Base-by-base conservation (phyloP, 2,113 vertebrate species). In the Orthochromis malagaraziensis region DNA sequence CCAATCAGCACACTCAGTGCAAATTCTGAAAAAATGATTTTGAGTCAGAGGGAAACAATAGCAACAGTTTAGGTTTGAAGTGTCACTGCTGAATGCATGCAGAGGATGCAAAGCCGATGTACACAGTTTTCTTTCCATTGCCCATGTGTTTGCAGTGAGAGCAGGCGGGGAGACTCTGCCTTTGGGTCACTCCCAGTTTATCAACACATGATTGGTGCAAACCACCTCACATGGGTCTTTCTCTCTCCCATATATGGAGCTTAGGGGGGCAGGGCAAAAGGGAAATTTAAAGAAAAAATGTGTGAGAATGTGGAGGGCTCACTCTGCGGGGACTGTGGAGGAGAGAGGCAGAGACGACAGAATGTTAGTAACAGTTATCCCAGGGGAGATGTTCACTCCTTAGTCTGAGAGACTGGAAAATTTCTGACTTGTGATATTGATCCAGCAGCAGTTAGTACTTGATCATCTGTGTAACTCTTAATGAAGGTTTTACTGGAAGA, bases 191-290 rank as follows among this genome's bases (percentile, higher is more conserved):
- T 94, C 92, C 91, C 90, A 84, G 73, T 40, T 11, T 29, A 16
- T 40, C 47, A 58, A 63, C 63, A 7, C n/a, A 9, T 45, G 38
- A 97, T 96, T 98, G 95, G 97, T 96, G 94, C 90, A 92, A 94
- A 88, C 40, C 81, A 54, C 91, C 95, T 97, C 97, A 97, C 97
- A 96, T 98, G 97, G 95, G 90, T 91, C 92, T 94, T 94, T 94
- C 96, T 94, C 94, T 94, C 87, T 54, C n/a, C 96, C 94, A 84
- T 97, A 68, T 94, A 95, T 95, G 97, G 97, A 95, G 89, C 87
- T 90, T 87, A 92, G 91, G 88, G 29, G 95, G 92, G 92, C 47
- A 84, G 95, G 94, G 88, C 83, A 45, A 95, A 95, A 90, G 91
- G 6, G 57, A 17, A 70, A 82, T 53, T 68, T 68, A 68, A 58